A percentile compares a stretch with the other conserved stretches of the same genome.
phyloP scores from a whole-genome alignment of 92 coral and sea anemone genomes.

The Pocillopora meandrina region DNA sequence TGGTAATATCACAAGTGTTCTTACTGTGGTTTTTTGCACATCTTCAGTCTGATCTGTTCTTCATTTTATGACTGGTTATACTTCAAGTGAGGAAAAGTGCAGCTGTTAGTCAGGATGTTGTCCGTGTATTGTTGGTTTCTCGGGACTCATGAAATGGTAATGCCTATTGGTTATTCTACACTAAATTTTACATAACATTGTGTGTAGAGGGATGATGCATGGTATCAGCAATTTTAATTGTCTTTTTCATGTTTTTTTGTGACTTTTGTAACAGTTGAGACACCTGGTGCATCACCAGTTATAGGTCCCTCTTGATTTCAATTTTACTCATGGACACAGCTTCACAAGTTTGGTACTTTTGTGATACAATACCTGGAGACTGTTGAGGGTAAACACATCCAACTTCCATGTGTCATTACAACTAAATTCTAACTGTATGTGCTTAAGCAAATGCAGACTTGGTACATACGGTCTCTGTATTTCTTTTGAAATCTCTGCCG shows the following conservation, averaged over 20 bases:
- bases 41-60: conserved; percentile 84
- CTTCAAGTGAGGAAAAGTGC: conserved; percentile 76
- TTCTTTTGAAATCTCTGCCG: neutral
- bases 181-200: too few relatives aligned
- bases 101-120: conserved; percentile 85
- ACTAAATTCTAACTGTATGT: neutral
- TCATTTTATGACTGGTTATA: conserved; percentile 98
- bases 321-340: conserved; percentile 97
- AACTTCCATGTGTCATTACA: neutral
- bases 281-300: conserved; percentile 83
- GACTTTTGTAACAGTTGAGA: conserved; percentile 64
- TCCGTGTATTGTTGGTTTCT: conserved; percentile 80
- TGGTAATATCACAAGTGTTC: neutral
- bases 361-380: conserved; percentile 95
- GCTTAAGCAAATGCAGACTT: neutral
- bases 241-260: neutral
- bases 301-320: conserved; percentile 98
- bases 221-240: neutral
- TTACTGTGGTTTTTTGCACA: too few relatives aligned
- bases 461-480: neutral
- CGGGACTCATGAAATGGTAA: conserved; percentile 94
- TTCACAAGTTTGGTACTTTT: conserved; percentile 98
- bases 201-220: too few relatives aligned
- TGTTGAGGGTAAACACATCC: conserved; percentile 76
- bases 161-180: neutral